These are phyloP conservation scores for Pterocles orientalis DNA, from an alignment of 2,113 vertebrate species.

Conservation along the genomic window DNA sequence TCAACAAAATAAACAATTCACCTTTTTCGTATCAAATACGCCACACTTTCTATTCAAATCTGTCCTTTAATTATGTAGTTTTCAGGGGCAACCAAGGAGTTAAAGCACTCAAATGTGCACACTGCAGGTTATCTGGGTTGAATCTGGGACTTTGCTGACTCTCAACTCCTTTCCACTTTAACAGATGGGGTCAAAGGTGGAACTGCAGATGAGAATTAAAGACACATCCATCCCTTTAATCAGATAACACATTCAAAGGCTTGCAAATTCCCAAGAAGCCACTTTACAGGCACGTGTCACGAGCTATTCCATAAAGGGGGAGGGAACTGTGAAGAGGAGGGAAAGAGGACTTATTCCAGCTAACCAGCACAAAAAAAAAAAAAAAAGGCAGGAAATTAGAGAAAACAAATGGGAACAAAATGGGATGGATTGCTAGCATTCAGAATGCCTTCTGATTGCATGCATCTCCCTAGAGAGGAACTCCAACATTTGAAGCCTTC, in stretches of 20 bases:
- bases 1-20: background rate
- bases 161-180: constrained; percentile 58
- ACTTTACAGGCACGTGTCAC: constrained; percentile 67
- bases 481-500: constrained; percentile 67
- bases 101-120: background rate
- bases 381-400: constrained; percentile 60
- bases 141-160: constrained; percentile 70
- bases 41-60: background rate
- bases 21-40: background rate
- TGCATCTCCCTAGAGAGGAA: constrained; percentile 68
- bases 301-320: constrained; percentile 20
- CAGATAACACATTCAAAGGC: constrained; percentile 77
- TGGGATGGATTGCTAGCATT: constrained; percentile 36
- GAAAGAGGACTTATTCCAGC: constrained; percentile 2
- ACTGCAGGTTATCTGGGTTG: constrained; percentile 47
- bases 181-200: constrained; percentile 72
- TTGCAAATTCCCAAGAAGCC: constrained; percentile 77
- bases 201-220: constrained; percentile 74
- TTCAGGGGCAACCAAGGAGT: background rate
- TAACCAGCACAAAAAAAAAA: background rate
- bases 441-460: constrained; percentile 65
- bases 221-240: constrained; percentile 75
- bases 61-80: background rate
- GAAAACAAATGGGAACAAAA: constrained; percentile 64
- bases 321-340: background rate